Conservation (phyloP, 2,888 invertebrate genomes). For the Sussaba pulchella region DNA sequence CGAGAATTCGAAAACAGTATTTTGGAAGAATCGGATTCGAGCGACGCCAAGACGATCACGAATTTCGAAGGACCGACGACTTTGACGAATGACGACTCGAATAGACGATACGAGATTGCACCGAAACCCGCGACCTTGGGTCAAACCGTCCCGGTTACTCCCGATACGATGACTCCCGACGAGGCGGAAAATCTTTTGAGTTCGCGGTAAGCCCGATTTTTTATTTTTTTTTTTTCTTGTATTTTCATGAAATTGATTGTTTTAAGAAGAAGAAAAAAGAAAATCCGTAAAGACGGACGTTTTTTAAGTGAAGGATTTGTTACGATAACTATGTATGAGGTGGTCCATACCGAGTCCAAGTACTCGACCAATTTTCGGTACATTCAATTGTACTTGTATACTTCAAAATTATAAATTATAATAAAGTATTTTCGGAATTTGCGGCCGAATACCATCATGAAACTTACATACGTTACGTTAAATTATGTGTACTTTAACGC, state of each 20-base stretch:
- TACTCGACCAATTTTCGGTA: no score
- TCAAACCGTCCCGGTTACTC: slow-evolving; percentile 78
- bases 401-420: no score
- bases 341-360: no score
- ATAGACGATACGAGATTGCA: slow-evolving; percentile 72
- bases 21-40: slow-evolving; percentile 78
- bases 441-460: no score
- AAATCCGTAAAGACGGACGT: no score
- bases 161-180: slow-evolving; percentile 92
- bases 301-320: no score
- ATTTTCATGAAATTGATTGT: slow-evolving; percentile 3
- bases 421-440: no score
- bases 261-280: no score
- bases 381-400: no score
- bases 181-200: slow-evolving; percentile 95
- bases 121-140: slow-evolving; percentile 60
- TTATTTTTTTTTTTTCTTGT: slow-evolving; percentile 50
- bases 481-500: no score
- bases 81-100: slow-evolving; percentile 69
- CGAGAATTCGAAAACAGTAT: slow-evolving; percentile 72
- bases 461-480: no score
- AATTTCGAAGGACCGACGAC: slow-evolving; percentile 73
- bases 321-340: no score
- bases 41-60: slow-evolving; percentile 78
- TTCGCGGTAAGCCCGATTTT: slow-evolving; percentile 88